A percentile compares a stretch with the other conserved stretches of the same genome.
Conservation (phyloP, 2,113 vertebrate genomes). For the Tachysurus vachellii region DNA sequence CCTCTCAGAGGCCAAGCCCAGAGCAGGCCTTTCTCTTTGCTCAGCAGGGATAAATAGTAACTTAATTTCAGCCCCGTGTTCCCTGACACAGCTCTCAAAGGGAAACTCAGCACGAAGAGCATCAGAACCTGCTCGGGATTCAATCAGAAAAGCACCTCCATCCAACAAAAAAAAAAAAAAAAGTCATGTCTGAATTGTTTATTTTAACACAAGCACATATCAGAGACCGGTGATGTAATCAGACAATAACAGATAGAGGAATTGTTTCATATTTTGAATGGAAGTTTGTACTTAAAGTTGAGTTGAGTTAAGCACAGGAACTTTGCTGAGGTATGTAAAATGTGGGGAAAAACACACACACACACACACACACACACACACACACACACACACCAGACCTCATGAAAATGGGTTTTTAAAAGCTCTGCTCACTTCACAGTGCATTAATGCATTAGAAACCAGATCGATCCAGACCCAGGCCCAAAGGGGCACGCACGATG, state of each 20-base stretch:
- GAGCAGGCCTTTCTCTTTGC: slow-evolving; percentile 74
- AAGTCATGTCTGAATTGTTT: background rate
- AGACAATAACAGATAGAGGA: background rate
- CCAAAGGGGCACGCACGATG: slow-evolving; percentile 37
- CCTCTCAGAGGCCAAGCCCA: slow-evolving; percentile 74
- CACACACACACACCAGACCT: slow-evolving; percentile 18
- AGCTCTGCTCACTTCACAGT: slow-evolving; percentile 44
- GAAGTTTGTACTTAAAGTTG: background rate
- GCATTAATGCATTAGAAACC: slow-evolving; percentile 45
- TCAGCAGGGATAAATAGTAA: slow-evolving; percentile 82
- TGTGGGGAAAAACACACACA: slow-evolving; percentile 37
- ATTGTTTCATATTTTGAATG: background rate
- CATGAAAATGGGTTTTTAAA: slow-evolving; percentile 41
- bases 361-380: background rate
- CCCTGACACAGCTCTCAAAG: slow-evolving; percentile 75
- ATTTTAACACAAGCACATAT: background rate
- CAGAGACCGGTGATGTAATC: slow-evolving; percentile 18
- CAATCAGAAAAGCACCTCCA: slow-evolving; percentile 28
- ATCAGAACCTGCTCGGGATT: slow-evolving; percentile 57
- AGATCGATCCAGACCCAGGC: slow-evolving; percentile 39
- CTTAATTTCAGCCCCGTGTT: slow-evolving; percentile 79
- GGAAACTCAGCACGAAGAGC: slow-evolving; percentile 63
- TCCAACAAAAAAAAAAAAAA: background rate
- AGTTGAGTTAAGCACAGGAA: slow-evolving; percentile 6
- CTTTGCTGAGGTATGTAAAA: slow-evolving; percentile 33